Evolutionary conservation across 2,113 vertebrate species (phyloP), one percentile per base, ranked within the genome.

Genomic region (Pelvicachromis taeniatus): DNA sequence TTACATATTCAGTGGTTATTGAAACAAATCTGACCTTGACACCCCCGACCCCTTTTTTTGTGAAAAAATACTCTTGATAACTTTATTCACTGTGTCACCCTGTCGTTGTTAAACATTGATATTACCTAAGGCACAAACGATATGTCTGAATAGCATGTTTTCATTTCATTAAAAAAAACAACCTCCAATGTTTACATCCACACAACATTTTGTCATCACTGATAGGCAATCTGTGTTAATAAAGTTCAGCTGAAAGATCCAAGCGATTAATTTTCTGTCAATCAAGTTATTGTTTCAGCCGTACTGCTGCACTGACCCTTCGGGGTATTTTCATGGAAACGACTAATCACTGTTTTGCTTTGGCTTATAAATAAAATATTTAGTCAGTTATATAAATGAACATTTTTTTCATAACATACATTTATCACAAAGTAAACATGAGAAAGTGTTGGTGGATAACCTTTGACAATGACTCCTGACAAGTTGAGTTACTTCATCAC

Each of bases 51-150:
- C n/a, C n/a, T 23, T 65, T 40, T 14, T 14, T 68, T 68, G 35
- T 42, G 63, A 9, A 16, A 23, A 23, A 42, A 42, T 42, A 0
- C 35, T 40, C 35, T 7, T 2, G 35, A 40, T 13, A 7, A 23
- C 63, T 68, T 68, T 2, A 68, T 68, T 12, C 12, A 17, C 7
- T 31, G 9, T 65, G 45, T 58, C 77, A 68, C 58, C 79, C 63
- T 68, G 3, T 31, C 58, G 75, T 82, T 85, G 90, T 82, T 83
- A 75, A 88, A 87, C 89, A 94, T 90, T 91, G 88, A 94, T 53
- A 8, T 88, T 10, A 35, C 83, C 75, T 77, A 82, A 13, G 82
- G 89, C 87, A 29, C 13, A 82, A n/a, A 19, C 50, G 7, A 26
- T 58, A 52, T 35, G 59, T 81, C 75, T 73, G 59, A 77, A 84